Evolutionary conservation across 2,888 invertebrate species (phyloP), one percentile per base, ranked within the genome.

Genomic region (Zaprionus bogoriensis): DNA sequence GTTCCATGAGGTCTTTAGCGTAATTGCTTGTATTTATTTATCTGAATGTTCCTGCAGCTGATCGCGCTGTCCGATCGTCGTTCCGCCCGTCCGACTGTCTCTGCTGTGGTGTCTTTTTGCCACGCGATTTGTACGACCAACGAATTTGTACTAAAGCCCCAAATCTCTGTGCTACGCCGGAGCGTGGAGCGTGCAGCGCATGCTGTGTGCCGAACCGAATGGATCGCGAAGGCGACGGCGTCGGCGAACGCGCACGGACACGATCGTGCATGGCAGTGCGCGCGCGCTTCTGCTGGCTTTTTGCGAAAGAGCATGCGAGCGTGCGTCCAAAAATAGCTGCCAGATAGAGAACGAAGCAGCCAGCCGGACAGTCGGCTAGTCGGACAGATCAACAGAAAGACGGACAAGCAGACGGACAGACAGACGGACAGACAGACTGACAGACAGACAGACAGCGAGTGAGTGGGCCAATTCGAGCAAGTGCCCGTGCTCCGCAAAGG

Each of bases 111-210:
- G 19, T 58, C 14, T 58, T 60, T 67, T 65, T 60, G 54, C 36
- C 60, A 68, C 64, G 80, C 79, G 83, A 76, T 79, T 85, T 86
- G 71, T 64, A 63, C 80, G 80, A 67, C 86, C 65, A 76, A 79
- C 83, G 61, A 68, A 77, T 71, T 83, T 80, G 77, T 85, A 80
- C 80, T 80, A 77, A 80, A 73, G 61, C 55, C 41, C n/a, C 36
- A 46, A 68, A 74, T 74, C 67, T 74, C 67, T 81, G 68, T 74
- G 44, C 75, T 72, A 77, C 71, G 71, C 55, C 74, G 66, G 76
- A 64, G 41, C 46, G 23, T 23, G 17, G 36, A 54, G 27, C 53
- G 36, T 25, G 28, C 19, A 22, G 25, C 36, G 25, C 41, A 30
- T 39, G 20, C n/a, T n/a, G n/a, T n/a, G n/a, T n/a, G 57, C 61